These are phyloP conservation scores for Fringilla coelebs DNA, from an alignment of 2,797 vertebrate species.

Conservation along the genomic window DNA sequence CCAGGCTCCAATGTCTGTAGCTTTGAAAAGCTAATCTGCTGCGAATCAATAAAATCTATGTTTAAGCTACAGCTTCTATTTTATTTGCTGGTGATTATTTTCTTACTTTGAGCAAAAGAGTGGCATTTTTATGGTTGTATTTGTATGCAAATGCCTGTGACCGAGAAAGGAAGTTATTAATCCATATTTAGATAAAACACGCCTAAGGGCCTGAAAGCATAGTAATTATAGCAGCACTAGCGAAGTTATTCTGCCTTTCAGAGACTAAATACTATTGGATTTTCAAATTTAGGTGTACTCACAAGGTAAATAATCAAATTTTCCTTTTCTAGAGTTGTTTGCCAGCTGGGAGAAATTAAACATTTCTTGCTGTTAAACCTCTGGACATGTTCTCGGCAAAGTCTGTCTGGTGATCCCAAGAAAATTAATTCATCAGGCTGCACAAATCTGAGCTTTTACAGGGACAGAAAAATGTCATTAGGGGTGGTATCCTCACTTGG, in stretches of 20 bases:
- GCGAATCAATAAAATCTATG: background rate
- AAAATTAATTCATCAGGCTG: background rate
- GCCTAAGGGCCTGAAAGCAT: conserved; percentile 40
- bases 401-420: background rate
- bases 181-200: conserved; percentile 55
- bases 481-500: background rate
- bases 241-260: conserved; percentile 38
- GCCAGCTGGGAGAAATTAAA: background rate
- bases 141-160: background rate
- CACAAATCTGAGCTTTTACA: background rate
- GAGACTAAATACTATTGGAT: conserved; percentile 51
- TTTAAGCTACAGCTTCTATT: background rate
- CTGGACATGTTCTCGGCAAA: background rate
- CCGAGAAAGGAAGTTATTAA: conserved; percentile 51
- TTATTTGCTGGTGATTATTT: background rate
- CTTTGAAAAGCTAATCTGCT: background rate
- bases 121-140: background rate
- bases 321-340: background rate
- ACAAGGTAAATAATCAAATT: background rate
- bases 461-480: background rate
- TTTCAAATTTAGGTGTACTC: conserved; percentile 53
- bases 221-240: conserved; percentile 34
- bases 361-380: background rate
- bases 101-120: background rate
- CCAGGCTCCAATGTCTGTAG: background rate